Base-by-base conservation (phyloP, 2,797 vertebrate genomes). In the Rhyacichthys aspro region DNA sequence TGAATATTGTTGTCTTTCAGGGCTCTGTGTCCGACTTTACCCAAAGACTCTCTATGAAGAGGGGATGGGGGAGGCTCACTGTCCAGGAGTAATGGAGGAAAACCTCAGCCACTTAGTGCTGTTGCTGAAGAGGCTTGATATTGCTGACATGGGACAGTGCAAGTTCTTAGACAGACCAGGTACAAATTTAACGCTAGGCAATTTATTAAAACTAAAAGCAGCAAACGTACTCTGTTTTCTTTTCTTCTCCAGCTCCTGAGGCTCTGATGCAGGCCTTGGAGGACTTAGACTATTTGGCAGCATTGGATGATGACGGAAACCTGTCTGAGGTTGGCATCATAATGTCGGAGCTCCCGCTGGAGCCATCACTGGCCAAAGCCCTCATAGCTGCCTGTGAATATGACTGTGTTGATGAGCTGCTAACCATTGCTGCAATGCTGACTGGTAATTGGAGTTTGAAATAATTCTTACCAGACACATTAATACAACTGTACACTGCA, bases 261-360 rank as follows among this genome's bases (percentile, higher is more conserved):
- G 94, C 95, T 0, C 89, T 99, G 50, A 98, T 99, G 97, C 96
- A 98, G 88, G 96, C 97, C 0, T 74, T 98, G 86, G 97, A 99
- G 84, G 97, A 99, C 81, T 86, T 98, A 85, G 97, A 99, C 83
- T 99, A 99, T 67, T 83, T 98, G 72, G 97, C 96, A 0, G 96
- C 96, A 0, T 90, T 98, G 82, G 94, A 98, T 0, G 95, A 98
- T 0, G 94, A 97, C 0, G 96, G 97, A 1, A 94, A 97, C 76
- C 90, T 99, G 59, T 98, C 96, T 0, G 96, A 98, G 80, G 94
- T 98, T 52, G 96, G 97, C 39, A 93, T 99, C 90, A 95, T 99
- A 60, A 95, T 99, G 86, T 98, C 96, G 0, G 96, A 99, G 72
- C 94, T 99, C 43, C 96, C 96, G 0, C 91, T 98, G 76, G 90